Evolutionary conservation across 2,797 vertebrate genomes (phyloP).

Genomic region (Acrocephalus scirpaceus): DNA sequence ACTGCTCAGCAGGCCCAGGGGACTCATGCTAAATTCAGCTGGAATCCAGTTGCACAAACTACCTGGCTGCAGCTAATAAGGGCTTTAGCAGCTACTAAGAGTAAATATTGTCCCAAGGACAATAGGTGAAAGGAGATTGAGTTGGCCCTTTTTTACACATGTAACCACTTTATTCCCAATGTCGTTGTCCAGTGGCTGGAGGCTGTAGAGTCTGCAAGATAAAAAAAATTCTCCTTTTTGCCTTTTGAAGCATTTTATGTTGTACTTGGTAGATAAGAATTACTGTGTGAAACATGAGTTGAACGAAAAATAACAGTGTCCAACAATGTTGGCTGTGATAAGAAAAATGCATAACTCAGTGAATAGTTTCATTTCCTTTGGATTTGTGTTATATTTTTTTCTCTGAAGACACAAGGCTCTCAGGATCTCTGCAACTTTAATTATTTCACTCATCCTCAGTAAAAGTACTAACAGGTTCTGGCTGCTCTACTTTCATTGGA

Average conservation of each 20-base stretch:
- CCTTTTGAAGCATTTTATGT: background rate
- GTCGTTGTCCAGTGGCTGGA: background rate
- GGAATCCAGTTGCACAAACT: background rate
- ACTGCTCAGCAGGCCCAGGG: background rate
- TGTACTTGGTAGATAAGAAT: background rate
- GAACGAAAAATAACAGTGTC: background rate
- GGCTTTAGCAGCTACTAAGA: background rate
- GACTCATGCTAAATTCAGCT: background rate
- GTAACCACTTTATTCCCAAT: background rate
- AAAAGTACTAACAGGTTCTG: conserved; percentile 29
- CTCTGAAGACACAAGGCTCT: background rate
- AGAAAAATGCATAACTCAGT: background rate
- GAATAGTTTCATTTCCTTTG: background rate
- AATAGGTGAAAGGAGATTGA: background rate
- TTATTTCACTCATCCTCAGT: conserved; percentile 22
- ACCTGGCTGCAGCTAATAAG: background rate
- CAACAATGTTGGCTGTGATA: background rate
- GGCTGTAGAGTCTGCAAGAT: background rate
- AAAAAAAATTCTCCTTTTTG: background rate
- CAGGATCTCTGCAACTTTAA: background rate
- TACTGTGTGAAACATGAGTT: background rate
- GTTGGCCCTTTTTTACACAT: background rate
- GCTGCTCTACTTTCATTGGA: conserved; percentile 49
- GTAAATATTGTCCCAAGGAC: background rate
- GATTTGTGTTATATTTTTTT: background rate